Evolutionary conservation across 2,113 vertebrate genomes (phyloP).

Genomic region (Hydropotes inermis): DNA sequence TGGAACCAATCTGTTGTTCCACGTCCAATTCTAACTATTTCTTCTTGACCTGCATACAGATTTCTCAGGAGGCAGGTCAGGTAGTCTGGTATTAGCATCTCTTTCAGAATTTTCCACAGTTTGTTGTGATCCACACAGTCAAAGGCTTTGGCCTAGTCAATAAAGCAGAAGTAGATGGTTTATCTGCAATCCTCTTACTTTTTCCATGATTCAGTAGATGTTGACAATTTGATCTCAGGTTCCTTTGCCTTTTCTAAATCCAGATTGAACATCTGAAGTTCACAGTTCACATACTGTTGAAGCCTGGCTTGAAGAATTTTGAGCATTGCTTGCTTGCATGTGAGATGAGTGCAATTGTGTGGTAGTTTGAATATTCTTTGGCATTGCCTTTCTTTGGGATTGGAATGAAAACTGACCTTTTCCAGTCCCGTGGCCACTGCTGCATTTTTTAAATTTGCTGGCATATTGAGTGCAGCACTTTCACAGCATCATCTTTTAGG

Average conservation of each 20-base stretch:
- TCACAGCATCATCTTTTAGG: neutral
- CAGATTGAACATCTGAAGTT: neutral
- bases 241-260: neutral
- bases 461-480: neutral
- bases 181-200: neutral
- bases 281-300: accelerated
- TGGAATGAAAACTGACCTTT: neutral
- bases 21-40: neutral
- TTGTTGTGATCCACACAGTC: neutral
- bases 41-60: neutral
- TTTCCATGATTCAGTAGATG: neutral
- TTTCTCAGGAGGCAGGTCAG: neutral
- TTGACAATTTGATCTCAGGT: neutral
- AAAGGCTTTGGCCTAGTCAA: neutral
- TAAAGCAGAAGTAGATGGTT: neutral
- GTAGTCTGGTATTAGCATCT: neutral
- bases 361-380: neutral
- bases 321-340: neutral
- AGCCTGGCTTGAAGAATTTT: neutral
- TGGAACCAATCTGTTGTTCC: neutral
- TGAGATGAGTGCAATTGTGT: neutral
- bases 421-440: neutral
- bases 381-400: neutral
- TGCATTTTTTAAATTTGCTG: neutral
- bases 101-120: neutral